Base-by-base conservation (phyloP, 2,888 invertebrate species). In the Tridacna crocea region DNA sequence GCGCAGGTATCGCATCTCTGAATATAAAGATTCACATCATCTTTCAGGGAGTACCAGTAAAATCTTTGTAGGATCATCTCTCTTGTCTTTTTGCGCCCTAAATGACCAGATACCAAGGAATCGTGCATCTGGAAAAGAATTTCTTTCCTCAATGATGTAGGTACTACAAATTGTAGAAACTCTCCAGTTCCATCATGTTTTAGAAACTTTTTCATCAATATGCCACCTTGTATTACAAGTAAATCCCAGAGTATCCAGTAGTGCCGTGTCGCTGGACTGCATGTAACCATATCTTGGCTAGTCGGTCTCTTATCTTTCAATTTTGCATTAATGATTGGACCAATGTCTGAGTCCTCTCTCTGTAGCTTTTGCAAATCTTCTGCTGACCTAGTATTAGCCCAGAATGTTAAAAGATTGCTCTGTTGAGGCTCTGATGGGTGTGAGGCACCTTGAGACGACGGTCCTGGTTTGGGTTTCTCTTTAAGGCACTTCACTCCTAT, bases 1-100 rank as follows among this genome's bases (percentile, higher is more conserved):
- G 70, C 72, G 83, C 83, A 79, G 1, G n/a, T 48, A 19, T 65
- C 78, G 70, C 77, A 76, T 65, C 65, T 51, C 55, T 22, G 26
- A 0, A 80, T 47, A 46, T 60, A 75, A 0, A 79, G 17, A 17
- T n/a, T 70, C 0, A 83, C 72, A 24, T 81, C 79, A 48, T 58
- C 72, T 51, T 75, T 70, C 60, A 82, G 24, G 0, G 68, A 27
- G 74, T 47, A 73, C 73, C 73, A 73, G 19, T 58, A 58, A 27
- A 73, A 73, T 11, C n/a, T 47, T 27, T 55, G 27, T 11, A 17
- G 27, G 26, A 48, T 12, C 51, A 12, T 73, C 19, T 55, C 58
- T 11, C 26, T 24, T 36, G 73, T 73, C 22, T 58, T 73, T 24
- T 73, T 73, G 19, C n/a, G 13, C 26, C 73, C 73, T 36, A 73